Evolutionary conservation across 2,797 vertebrate species (phyloP), one percentile per base, ranked within the genome.

Genomic region (Peromyscus attwateri): DNA sequence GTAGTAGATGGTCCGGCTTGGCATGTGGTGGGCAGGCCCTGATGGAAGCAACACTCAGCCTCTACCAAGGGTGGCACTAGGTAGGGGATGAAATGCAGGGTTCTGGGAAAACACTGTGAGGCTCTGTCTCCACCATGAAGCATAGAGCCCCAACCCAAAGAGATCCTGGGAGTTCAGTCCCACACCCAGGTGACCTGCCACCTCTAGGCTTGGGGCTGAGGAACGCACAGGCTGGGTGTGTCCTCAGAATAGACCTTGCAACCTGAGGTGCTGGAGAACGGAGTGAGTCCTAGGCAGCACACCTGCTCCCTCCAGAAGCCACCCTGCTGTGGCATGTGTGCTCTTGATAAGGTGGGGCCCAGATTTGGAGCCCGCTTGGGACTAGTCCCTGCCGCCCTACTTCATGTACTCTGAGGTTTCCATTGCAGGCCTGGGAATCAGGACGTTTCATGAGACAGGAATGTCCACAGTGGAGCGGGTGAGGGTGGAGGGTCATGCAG

Each of bases 291-390:
- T 77, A 70, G 85, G 37, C 17, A 29, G 46, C 40, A 46, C 57
- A 79, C 17, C 73, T 66, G 62, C 49, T 66, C 70, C 85, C 40
- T 75, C 84, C 60, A 40, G 89, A 49, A 80, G 29, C 49, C 23
- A 3, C 96, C 94, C 92, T 75, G 29, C 21, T 40, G 62, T 94
- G 92, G 37, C 49, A 23, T 83, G 70, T 37, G 31, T 79, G 77
- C 57, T 93, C 52, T 89, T 27, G 49, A 64, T 76, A 66, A 66
- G 64, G 84, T 0, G 1, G 64, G 66, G 87, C 64, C 25, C 80
- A 81, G 83, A 64, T 71, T 95, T 46, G 89, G 43, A 84, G 7
- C 66, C 90, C 89, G 13, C 31, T 55, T n/a, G 73, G 81, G 60
- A n/a, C 71, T 46, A 29, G 71, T 62, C 71, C 27, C n/a, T 92